These are phyloP conservation scores for Mesocentrotus franciscanus DNA, from an alignment of 53 echinoderm and acorn worm species.

Conservation along the genomic window DNA sequence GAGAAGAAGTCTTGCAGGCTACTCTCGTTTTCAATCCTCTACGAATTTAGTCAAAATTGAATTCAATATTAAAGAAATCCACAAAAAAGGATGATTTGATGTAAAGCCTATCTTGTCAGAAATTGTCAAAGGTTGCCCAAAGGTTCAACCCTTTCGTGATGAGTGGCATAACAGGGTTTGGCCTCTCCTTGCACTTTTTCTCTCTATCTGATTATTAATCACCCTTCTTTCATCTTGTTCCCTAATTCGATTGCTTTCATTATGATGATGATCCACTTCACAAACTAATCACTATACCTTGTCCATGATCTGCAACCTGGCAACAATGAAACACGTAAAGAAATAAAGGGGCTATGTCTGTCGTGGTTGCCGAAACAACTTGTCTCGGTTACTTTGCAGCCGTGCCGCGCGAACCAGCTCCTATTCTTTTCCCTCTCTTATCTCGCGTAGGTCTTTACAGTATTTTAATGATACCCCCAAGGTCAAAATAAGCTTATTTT, in stretches of 20 bases:
- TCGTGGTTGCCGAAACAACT: conserved; percentile 6
- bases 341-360: conserved; percentile 12
- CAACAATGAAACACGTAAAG: background rate
- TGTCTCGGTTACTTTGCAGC: background rate
- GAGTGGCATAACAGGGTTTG: conserved; percentile 12
- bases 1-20: background rate
- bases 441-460: conserved; percentile 43
- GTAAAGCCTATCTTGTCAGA: background rate
- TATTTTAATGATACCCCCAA: conserved; percentile 62
- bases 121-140: background rate
- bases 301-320: conserved; percentile 7
- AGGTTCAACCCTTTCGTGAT: background rate
- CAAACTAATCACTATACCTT: conserved; percentile 58
- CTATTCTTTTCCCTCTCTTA: conserved; percentile 3
- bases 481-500: conserved; percentile 57
- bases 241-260: conserved; percentile 63
- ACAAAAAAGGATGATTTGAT: background rate
- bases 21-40: background rate
- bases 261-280: conserved; percentile 49
- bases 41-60: background rate
- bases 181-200: conserved; percentile 54
- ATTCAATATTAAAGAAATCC: background rate
- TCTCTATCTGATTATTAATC: conserved; percentile 53
- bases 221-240: conserved; percentile 12
- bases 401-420: conserved; percentile 9